Percentiles rank a stretch among this genome's conserved stretches.
phyloP scores from a whole-genome alignment of 2,888 invertebrate genomes.

The Stenotaenia linearis region DNA sequence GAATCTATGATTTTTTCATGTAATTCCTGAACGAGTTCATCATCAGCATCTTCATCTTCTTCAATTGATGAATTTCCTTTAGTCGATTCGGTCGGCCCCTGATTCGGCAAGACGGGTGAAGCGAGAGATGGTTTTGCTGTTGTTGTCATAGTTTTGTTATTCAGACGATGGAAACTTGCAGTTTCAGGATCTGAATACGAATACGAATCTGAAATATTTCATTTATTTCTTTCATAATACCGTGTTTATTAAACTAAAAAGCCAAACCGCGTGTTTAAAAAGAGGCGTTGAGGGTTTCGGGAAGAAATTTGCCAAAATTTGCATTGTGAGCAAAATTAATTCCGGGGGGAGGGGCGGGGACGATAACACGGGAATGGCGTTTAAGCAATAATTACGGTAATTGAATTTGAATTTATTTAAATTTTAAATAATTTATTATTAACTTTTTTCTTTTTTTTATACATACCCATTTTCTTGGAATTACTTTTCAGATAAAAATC shows the following conservation, averaged over 20 bases:
- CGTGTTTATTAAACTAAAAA: too few species aligned
- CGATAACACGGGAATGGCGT: too few species aligned
- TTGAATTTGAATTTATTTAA: too few species aligned
- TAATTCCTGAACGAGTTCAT: not conserved
- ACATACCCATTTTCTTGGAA: not conserved
- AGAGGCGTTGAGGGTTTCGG: too few species aligned
- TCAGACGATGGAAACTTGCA: not conserved
- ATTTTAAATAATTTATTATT: too few species aligned
- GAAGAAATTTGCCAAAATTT: too few species aligned
- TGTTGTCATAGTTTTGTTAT: not conserved
- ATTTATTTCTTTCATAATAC: too few species aligned
- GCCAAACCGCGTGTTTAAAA: too few species aligned
- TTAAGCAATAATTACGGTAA: too few species aligned
- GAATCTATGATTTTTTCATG: not conserved
- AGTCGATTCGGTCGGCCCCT: not conserved
- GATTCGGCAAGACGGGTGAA: not conserved
- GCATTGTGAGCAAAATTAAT: too few species aligned
- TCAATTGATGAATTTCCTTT: not conserved
- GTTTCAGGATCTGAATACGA: constrained; percentile 2
- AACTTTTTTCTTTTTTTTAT: not conserved
- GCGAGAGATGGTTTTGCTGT: not conserved
- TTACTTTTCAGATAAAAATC: not conserved
- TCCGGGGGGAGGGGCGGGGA: too few species aligned
- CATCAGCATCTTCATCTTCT: not conserved
- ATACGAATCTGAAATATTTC: too few species aligned